phyloP scores from a whole-genome alignment of 2,797 vertebrate genomes.

The Holocentrus rufus region DNA sequence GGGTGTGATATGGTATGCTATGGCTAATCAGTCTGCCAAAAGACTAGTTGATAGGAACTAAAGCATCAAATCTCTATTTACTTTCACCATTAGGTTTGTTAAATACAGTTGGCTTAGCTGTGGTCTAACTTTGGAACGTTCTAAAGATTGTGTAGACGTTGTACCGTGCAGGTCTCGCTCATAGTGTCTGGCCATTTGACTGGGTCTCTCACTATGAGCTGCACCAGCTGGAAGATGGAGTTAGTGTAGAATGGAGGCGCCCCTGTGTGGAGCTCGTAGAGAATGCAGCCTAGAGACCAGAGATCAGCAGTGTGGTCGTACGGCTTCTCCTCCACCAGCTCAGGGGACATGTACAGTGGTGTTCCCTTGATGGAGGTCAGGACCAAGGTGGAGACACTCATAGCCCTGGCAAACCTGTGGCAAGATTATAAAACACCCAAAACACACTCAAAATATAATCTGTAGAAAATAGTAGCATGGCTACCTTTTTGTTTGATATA shows the following conservation, averaged over 20 bases:
- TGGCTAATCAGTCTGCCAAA: neutral
- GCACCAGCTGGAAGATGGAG: slow-evolving; percentile 94
- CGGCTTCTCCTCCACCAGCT: slow-evolving; percentile 93
- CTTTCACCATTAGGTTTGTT: neutral
- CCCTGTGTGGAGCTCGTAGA: slow-evolving; percentile 95
- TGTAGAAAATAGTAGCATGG: neutral
- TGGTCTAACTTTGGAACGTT: neutral
- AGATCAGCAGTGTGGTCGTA: slow-evolving; percentile 96
- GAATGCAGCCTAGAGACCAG: slow-evolving; percentile 97
- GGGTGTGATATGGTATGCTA: neutral
- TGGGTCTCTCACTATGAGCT: slow-evolving; percentile 88
- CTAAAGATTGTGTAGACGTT: neutral
- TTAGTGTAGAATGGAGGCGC: slow-evolving; percentile 95
- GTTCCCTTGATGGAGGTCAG: slow-evolving; percentile 98
- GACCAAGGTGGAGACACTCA: slow-evolving; percentile 96
- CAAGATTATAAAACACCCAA: slow-evolving; percentile 1
- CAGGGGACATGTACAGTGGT: slow-evolving; percentile 97
- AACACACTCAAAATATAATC: neutral
- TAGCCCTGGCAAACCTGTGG: slow-evolving; percentile 92
- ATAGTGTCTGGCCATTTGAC: slow-evolving; percentile 91
- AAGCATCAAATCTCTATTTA: too few relatives aligned
- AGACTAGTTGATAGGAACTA: too few relatives aligned
- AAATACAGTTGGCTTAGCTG: neutral
- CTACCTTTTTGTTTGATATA: slow-evolving; percentile 4
- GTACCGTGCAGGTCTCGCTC: slow-evolving; percentile 89